These are phyloP conservation scores for Polyploca ridens DNA, from an alignment of 2,888 invertebrate genomes.

Conservation along the genomic window DNA sequence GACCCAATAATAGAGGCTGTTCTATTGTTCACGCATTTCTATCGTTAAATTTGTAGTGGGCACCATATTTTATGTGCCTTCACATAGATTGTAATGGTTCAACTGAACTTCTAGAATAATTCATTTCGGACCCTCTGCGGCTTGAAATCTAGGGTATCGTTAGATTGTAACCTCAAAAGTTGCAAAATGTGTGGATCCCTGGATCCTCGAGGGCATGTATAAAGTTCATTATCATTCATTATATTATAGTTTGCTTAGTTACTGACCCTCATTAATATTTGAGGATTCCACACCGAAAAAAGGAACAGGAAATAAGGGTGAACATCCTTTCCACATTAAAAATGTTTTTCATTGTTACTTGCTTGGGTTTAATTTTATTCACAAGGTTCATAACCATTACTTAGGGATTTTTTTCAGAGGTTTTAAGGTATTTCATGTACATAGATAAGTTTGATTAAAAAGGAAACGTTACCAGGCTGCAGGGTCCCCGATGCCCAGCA, in stretches of 20 bases:
- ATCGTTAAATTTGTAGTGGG: background rate
- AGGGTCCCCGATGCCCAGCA: no score
- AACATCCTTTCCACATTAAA: background rate
- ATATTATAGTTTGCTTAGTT: background rate
- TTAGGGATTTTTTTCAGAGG: no score
- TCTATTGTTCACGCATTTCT: background rate
- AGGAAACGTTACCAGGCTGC: no score
- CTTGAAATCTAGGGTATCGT: slow-evolving; percentile 11
- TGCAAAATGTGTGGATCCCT: background rate
- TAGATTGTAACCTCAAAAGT: slow-evolving; percentile 12
- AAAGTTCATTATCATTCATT: background rate
- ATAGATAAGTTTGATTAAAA: no score
- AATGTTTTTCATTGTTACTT: background rate
- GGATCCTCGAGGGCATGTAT: background rate
- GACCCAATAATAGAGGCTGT: background rate
- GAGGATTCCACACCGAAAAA: background rate
- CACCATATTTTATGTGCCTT: background rate
- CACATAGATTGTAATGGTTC: background rate
- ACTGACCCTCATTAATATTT: background rate
- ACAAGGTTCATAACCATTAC: background rate
- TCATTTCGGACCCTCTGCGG: slow-evolving; percentile 1
- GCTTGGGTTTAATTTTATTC: background rate
- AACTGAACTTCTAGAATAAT: slow-evolving; percentile 9
- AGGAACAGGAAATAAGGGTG: background rate
- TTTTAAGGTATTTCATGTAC: background rate